Percentiles rank a stretch among this genome's conserved stretches.
phyloP scores from a whole-genome alignment of 2,797 vertebrate genomes.

The Lates japonicus region DNA sequence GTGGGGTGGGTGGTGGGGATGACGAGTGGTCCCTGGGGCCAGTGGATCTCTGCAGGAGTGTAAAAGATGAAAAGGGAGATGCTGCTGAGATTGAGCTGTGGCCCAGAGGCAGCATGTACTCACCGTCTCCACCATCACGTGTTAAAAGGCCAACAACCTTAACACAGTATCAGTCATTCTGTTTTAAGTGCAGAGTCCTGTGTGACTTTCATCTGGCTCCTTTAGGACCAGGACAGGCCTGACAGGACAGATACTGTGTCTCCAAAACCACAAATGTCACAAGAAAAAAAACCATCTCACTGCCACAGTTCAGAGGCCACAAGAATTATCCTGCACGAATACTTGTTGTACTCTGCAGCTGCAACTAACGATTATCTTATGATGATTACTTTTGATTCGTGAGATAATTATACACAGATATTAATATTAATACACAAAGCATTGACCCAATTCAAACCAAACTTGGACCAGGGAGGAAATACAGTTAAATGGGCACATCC shows the following conservation, averaged over 20 bases:
- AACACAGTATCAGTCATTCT: slow-evolving; percentile 67
- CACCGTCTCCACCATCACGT: slow-evolving; percentile 12
- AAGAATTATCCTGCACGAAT: background rate
- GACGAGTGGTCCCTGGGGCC: slow-evolving; percentile 10
- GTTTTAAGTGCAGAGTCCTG: slow-evolving; percentile 69
- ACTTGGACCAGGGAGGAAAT: too few relatives aligned
- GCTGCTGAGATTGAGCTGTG: slow-evolving; percentile 44
- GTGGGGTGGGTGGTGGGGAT: background rate
- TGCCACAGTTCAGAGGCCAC: background rate
- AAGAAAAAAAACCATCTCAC: background rate
- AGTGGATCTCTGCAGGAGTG: slow-evolving; percentile 45
- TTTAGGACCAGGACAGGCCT: slow-evolving; percentile 16
- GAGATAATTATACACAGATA: too few relatives aligned
- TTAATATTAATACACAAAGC: too few relatives aligned
- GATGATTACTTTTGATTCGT: background rate
- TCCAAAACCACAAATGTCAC: background rate
- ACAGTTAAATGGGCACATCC: too few relatives aligned
- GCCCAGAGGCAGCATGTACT: slow-evolving; percentile 30
- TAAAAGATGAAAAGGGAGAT: slow-evolving; percentile 61
- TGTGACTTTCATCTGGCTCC: slow-evolving; percentile 67
- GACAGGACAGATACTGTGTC: slow-evolving; percentile 2
- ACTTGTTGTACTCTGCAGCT: background rate
- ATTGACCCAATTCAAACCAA: too few relatives aligned
- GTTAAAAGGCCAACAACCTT: slow-evolving; percentile 66
- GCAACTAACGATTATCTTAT: background rate